Evolutionary conservation across 2,797 vertebrate genomes (phyloP), one percentile per base, ranked within the genome.

Genomic region (Amblyopsis hoosieri): DNA sequence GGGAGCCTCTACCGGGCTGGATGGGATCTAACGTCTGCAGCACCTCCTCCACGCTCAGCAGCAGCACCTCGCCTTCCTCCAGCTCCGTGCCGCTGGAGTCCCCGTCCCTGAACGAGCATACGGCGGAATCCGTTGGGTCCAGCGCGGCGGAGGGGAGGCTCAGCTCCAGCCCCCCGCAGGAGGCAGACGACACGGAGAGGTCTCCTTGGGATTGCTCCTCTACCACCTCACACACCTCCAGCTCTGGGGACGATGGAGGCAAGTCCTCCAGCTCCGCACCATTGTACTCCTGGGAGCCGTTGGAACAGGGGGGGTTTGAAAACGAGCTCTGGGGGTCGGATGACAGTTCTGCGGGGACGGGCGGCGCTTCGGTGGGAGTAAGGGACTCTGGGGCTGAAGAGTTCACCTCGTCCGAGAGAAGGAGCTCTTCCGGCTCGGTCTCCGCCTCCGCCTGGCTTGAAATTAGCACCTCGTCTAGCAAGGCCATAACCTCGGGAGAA

Each of bases 41-140:
- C 56, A 97, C 94, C 82, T 97, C 95, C 90, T 97, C 96, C 2
- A 96, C 94, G 4, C 95, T 98, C 54, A 97, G 93, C 62, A 97
- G 93, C 3, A 98, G 90, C 13, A 96, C 94, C 70, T 94, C 95
- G 1, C 94, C 94, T 68, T 97, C 96, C 89, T 98, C 96, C 76
- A 96, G 84, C 80, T 95, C 95, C 74, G 71, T 89, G 71, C 90
- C 84, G 71, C 93, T 85, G 62, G 78, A 68, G 49, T 94, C 94
- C 0, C 92, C 78, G 64, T 96, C 95, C 29, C 95, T 96, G 79
- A 96, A 93, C 33, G 94, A 88, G 92, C 89, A 98, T 87, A 84
- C 84, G 17, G 82, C 92, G 86, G 87, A 82, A 74, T 82, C 67
- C 59, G 76, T 80, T 52, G 48, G 94, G 85, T 59, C 93, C 75